Percentiles rank a stretch among this genome's conserved stretches.
These are phyloP conservation scores for Sylvietta virens DNA, from an alignment of 2,113 vertebrate species.

Conservation along the genomic window DNA sequence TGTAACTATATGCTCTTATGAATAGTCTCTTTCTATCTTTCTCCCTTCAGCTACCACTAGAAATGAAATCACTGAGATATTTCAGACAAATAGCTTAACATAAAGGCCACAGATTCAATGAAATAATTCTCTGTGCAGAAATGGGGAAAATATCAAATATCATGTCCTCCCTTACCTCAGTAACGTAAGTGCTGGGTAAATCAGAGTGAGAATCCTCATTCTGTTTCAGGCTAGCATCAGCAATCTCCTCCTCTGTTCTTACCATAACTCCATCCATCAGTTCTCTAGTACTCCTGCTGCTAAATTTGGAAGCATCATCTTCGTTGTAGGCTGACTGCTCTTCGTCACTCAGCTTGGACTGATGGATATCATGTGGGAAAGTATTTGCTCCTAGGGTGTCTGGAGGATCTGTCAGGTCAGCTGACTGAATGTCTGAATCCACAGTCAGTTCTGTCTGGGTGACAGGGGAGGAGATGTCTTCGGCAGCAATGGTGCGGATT, in stretches of 20 bases:
- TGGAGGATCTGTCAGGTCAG: constrained; percentile 69
- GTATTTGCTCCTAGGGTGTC: constrained; percentile 68
- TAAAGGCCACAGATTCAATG: background rate
- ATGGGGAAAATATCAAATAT: background rate
- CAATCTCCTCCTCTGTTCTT: constrained; percentile 63
- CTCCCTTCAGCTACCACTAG: background rate
- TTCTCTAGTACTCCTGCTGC: constrained; percentile 71
- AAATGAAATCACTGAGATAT: background rate
- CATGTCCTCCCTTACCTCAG: constrained; percentile 67
- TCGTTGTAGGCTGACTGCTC: constrained; percentile 59
- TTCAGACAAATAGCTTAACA: background rate
- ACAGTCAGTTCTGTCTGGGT: constrained; percentile 80
- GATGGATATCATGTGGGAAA: constrained; percentile 72
- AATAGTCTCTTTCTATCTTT: background rate
- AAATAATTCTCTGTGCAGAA: background rate
- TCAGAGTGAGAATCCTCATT: constrained; percentile 63
- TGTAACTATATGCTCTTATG: background rate
- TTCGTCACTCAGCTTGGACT: constrained; percentile 66
- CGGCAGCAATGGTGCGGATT: constrained; percentile 89
- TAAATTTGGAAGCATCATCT: constrained; percentile 69
- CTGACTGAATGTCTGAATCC: constrained; percentile 71
- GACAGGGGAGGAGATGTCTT: constrained; percentile 81
- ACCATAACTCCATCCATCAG: constrained; percentile 76
- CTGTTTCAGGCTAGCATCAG: constrained; percentile 65
- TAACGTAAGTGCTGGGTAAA: constrained; percentile 69